Evolutionary conservation across 2,797 vertebrate genomes (phyloP), one percentile per base, ranked within the genome.

Genomic region (Somateria mollissima): DNA sequence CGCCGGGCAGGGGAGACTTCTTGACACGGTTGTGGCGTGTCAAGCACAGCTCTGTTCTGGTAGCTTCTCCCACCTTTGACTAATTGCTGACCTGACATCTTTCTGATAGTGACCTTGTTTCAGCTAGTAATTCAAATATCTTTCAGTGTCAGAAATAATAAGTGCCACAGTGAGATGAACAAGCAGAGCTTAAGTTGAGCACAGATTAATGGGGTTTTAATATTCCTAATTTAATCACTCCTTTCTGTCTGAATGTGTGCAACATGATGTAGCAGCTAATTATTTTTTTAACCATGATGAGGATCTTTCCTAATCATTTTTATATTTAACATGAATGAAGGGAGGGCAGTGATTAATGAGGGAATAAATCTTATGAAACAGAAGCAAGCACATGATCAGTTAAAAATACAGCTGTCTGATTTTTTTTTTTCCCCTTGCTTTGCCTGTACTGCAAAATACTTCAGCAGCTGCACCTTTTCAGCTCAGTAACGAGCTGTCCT

Each of bases 171-270:
- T 19, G 95, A 97, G 96, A 97, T 97, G 97, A 98, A 98, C 97
- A 98, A 98, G 98, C 98, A 97, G 97, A 98, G 98, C 95, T 98
- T 97, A 98, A 97, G 97, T 97, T 97, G 97, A 98, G 97, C 86
- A 97, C 98, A 98, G 98, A 99, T 98, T 99, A 99, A 99, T 98
- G 98, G 98, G 98, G 97, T 98, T 98, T 98, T 99, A 99, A 98
- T 98, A 98, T 97, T 97, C 97, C 97, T 98, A 97, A 99, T 99
- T 99, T 98, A 98, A 99, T 99, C 98, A 98, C 98, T 98, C 97
- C 97, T 98, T 98, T 98, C 98, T 98, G 98, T 98, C 92, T 90
- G 96, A 95, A 97, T 96, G 96, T 97, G 97, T 98, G 98, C 98
- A 98, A 98, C 98, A 97, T 97, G 98, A 98, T 97, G 98, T 97